phyloP scores from a whole-genome alignment of 2,888 invertebrate species.

The Agriopis marginaria region DNA sequence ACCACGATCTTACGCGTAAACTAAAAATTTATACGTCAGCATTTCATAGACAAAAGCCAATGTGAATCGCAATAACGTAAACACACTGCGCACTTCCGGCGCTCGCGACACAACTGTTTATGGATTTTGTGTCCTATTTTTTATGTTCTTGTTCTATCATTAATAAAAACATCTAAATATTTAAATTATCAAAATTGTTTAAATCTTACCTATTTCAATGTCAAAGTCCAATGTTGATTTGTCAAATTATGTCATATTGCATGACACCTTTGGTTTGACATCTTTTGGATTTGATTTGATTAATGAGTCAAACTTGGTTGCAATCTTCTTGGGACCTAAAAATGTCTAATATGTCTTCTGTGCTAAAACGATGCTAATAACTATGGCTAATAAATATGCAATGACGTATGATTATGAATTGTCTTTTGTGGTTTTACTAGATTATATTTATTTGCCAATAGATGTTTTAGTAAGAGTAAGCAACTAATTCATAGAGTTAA shows the following conservation, averaged over 20 bases:
- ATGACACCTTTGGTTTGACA: background rate
- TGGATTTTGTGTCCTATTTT: background rate
- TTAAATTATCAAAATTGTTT: background rate
- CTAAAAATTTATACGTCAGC: no score
- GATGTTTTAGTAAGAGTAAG: no score
- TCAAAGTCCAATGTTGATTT: constrained; percentile 11
- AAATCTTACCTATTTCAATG: constrained; percentile 22
- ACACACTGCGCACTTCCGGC: constrained; percentile 14
- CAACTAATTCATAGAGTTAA: no score
- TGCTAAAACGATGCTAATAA: no score
- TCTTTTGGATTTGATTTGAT: background rate
- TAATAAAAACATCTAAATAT: background rate
- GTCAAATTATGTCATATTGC: constrained; percentile 8
- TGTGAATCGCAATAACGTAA: background rate
- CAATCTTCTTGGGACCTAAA: background rate
- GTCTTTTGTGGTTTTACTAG: no score
- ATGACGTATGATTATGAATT: no score
- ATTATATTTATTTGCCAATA: no score
- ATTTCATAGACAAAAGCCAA: background rate
- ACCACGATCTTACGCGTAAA: no score
- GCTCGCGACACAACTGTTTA: background rate
- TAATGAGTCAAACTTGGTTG: background rate
- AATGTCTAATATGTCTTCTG: no score
- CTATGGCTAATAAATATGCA: no score
- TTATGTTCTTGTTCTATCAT: no score